These are phyloP conservation scores for Sphinx pinastri DNA, from an alignment of 2,888 invertebrate species.

Conservation along the genomic window DNA sequence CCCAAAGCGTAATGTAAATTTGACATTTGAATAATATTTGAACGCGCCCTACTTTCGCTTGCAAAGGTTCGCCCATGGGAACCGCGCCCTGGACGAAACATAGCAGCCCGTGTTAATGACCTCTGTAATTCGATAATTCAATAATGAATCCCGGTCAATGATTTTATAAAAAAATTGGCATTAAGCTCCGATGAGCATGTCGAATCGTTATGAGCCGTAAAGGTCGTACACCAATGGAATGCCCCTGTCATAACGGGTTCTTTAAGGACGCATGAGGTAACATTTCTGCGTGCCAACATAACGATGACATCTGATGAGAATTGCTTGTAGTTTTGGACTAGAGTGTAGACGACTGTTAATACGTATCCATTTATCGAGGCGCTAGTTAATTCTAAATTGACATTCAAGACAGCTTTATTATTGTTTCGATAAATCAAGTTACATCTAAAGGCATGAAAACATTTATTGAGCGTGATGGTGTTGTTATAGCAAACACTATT, in stretches of 20 bases:
- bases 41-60: constrained; percentile 29
- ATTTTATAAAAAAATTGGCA: not conserved
- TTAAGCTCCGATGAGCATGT: not conserved
- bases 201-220: not conserved
- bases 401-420: not conserved
- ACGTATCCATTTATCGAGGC: not conserved
- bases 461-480: constrained; percentile 39
- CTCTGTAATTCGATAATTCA: constrained; percentile 47
- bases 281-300: constrained; percentile 1
- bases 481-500: constrained; percentile 60
- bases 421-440: not conserved
- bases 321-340: not conserved
- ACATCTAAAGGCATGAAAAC: not conserved
- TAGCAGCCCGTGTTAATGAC: constrained; percentile 41
- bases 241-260: not conserved
- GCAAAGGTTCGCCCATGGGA: constrained; percentile 29
- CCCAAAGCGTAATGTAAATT: not conserved
- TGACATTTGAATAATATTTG: not conserved
- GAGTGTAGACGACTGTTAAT: no score
- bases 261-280: not conserved
- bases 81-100: constrained; percentile 39
- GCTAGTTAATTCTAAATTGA: not conserved
- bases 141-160: constrained; percentile 18
- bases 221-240: not conserved
- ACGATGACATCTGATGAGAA: not conserved